Conservation (phyloP, 2,888 invertebrate genomes). For the Thysanoteuthis rhombus region DNA sequence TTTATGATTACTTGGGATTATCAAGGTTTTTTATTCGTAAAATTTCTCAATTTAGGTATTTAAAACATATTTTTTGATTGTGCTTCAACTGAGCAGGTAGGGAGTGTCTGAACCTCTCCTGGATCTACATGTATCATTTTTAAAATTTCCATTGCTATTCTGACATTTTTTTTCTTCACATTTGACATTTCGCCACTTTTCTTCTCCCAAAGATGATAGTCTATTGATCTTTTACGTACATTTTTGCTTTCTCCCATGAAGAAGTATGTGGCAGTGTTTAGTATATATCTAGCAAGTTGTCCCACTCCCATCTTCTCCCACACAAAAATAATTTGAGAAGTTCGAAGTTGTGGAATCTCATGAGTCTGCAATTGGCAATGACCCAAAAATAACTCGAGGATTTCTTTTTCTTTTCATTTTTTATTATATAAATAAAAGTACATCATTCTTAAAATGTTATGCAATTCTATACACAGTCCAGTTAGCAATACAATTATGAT, state of each 20-base stretch:
- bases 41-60: no score
- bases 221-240: not conserved
- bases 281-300: not conserved
- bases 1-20: no score
- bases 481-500: not conserved
- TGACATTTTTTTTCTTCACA: no score
- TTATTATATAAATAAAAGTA: not conserved
- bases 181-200: no score
- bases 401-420: not conserved
- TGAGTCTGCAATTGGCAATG: not conserved
- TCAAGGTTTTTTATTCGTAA: no score
- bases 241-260: not conserved
- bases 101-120: no score
- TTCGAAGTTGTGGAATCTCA: not conserved
- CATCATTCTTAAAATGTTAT: not conserved
- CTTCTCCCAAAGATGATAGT: no score
- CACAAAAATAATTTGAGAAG: not conserved
- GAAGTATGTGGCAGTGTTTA: not conserved
- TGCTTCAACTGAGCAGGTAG: no score
- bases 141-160: no score
- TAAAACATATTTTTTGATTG: no score
- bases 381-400: not conserved
- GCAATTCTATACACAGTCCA: not conserved
- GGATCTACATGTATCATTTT: no score
- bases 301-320: not conserved